phyloP scores from a whole-genome alignment of 2,797 vertebrate species.

The Salmo trutta region DNA sequence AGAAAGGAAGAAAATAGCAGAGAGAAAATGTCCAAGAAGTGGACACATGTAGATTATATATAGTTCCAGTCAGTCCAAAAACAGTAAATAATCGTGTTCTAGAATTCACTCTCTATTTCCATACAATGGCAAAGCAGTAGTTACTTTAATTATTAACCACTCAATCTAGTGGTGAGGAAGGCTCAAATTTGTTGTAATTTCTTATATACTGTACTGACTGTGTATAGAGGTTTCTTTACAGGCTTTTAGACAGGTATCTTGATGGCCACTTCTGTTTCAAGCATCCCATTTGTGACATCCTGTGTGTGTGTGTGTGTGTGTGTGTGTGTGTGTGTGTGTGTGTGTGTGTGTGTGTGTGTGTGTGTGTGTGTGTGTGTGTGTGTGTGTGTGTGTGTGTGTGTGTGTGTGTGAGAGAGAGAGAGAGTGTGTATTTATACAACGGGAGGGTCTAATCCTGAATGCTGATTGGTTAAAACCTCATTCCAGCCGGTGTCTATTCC shows the following conservation, averaged over 20 bases:
- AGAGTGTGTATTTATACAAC: no score
- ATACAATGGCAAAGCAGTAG: not conserved
- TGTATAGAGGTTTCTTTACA: slow-evolving; percentile 41
- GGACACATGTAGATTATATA: no score
- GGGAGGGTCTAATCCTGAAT: no score
- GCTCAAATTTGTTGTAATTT: slow-evolving; percentile 58
- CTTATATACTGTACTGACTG: slow-evolving; percentile 53
- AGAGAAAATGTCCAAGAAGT: not conserved
- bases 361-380: slow-evolving; percentile 8
- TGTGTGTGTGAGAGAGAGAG: no score
- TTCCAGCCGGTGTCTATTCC: no score
- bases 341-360: not conserved
- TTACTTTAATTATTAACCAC: slow-evolving; percentile 30
- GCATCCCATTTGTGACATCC: not conserved
- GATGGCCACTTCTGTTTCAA: slow-evolving; percentile 54
- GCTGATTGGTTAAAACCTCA: no score
- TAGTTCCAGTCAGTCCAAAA: no score
- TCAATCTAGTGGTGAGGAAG: slow-evolving; percentile 42
- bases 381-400: no score
- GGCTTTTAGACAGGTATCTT: slow-evolving; percentile 60
- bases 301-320: slow-evolving; percentile 11
- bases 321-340: not conserved
- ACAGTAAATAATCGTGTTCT: not conserved
- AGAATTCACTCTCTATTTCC: not conserved
- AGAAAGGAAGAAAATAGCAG: not conserved